Evolutionary conservation across 2,797 vertebrate genomes (phyloP).

Genomic region (Xenopus petersii): DNA sequence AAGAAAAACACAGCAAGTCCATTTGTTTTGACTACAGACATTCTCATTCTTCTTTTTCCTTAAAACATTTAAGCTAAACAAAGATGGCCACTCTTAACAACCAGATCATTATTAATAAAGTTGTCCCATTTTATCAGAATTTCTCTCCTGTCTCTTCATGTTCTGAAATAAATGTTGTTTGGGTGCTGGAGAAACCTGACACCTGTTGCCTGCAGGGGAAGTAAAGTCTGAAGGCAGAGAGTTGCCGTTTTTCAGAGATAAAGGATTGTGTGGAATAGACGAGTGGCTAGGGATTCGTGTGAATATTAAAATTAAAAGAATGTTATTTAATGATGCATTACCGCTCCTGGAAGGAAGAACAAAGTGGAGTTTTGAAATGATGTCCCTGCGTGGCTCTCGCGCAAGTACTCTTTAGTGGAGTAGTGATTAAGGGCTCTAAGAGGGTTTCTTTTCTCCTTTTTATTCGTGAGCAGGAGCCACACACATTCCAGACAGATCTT

Average conservation of each 20-base stretch:
- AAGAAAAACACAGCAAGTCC: constrained; percentile 4
- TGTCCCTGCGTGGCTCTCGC: constrained; percentile 38
- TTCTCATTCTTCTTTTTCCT: not conserved
- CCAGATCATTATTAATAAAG: constrained; percentile 36
- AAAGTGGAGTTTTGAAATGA: constrained; percentile 52
- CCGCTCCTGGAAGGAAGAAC: constrained; percentile 51
- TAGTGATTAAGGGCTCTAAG: constrained; percentile 61
- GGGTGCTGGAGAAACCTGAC: constrained; percentile 49
- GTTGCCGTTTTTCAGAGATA: constrained; percentile 51
- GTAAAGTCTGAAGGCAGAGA: constrained; percentile 40
- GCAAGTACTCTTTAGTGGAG: constrained; percentile 57
- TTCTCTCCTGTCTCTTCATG: constrained; percentile 38
- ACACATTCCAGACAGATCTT: constrained; percentile 57
- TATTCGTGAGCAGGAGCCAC: constrained; percentile 52
- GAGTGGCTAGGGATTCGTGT: constrained; percentile 28
- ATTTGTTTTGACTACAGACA: no score
- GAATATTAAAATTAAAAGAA: constrained; percentile 55
- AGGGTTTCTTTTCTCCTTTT: constrained; percentile 39
- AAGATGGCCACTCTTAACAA: not conserved
- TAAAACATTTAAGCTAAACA: not conserved
- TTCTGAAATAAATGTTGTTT: constrained; percentile 47
- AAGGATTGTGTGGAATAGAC: constrained; percentile 50
- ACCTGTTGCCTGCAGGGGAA: constrained; percentile 58
- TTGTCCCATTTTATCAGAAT: constrained; percentile 39
- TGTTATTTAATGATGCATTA: constrained; percentile 47